Evolutionary conservation across 2,113 vertebrate species (phyloP), one percentile per base, ranked within the genome.

Genomic region (Tenebrosternarchus preto): DNA sequence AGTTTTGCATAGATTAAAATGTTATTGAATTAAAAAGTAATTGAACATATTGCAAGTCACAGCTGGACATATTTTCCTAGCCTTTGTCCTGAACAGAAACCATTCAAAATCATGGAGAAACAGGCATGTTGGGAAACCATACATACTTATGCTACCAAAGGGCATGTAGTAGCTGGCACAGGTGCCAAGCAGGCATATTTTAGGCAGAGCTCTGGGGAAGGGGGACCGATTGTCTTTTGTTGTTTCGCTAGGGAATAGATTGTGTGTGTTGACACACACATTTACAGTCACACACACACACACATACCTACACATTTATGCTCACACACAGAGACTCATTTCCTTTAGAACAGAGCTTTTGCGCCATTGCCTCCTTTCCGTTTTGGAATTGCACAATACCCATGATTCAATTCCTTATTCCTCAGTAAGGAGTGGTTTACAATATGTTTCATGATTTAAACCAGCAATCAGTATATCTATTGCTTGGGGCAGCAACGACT

Each of bases 201-300:
- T 53, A 25, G 61, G 19, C 11, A 9, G 25, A 66, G 11, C 27
- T 33, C 29, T 19, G 3, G 20, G n/a, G 31, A 1, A n/a, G n/a
- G 31, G n/a, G 64, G 53, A 11, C 9, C 59, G 39, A 59, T 43
- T 0, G 20, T 53, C 15, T 53, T 72, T 80, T 80, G 57, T 57
- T 80, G 77, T 79, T 79, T 79, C 9, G 19, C 22, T 60, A 12
- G 31, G 27, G 76, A 71, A 29, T 61, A 46, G 77, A 80, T 31
- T 27, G 20, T 29, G 27, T n/a, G 67, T 57, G 27, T 24, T 56
- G 46, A 56, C 46, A 63, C 31, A 71, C 69, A 60, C 71, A 22
- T 20, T 31, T 36, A 22, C 56, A 61, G 56, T 8, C 57, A 20
- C 33, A 66, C 17, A 8, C 27, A 33, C 25, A 22, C 39, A 50